phyloP scores from a whole-genome alignment of 2,797 vertebrate species.

The Xerus rutilus region DNA sequence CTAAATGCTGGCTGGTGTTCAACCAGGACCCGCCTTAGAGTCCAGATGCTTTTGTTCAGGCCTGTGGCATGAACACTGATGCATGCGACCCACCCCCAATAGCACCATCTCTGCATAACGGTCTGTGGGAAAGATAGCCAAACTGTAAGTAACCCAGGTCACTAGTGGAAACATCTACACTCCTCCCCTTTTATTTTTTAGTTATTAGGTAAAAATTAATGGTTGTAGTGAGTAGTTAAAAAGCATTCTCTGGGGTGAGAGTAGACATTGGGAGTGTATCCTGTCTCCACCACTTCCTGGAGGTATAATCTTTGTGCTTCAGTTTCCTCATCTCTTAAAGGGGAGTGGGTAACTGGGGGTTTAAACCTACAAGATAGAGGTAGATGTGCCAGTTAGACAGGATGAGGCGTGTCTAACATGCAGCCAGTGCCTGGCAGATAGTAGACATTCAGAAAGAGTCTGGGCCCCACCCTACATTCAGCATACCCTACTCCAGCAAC shows the following conservation, averaged over 20 bases:
- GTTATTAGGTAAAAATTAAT: not conserved
- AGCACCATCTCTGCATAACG: not conserved
- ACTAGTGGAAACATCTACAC: not conserved
- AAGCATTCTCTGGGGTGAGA: not conserved
- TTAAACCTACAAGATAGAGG: not conserved
- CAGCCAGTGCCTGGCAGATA: not conserved
- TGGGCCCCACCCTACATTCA: not conserved
- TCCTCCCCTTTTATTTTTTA: not conserved
- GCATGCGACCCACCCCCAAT: accelerated
- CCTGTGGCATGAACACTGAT: not conserved
- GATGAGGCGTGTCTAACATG: not conserved
- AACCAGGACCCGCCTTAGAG: not conserved
- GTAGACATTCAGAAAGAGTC: not conserved
- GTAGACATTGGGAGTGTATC: not conserved
- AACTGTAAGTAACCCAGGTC: slow-evolving; percentile 13
- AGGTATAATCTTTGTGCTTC: not conserved
- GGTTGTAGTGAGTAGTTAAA: not conserved
- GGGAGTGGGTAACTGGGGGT: not conserved
- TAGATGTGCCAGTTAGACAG: not conserved
- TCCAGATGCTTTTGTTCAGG: not conserved
- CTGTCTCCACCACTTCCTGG: not conserved
- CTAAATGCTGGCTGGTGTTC: not conserved
- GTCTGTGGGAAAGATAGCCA: not conserved
- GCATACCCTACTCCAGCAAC: not conserved
- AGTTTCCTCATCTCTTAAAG: not conserved